These are phyloP conservation scores for Hemistola chrysoprasaria DNA, from an alignment of 2,888 invertebrate species.

Conservation along the genomic window DNA sequence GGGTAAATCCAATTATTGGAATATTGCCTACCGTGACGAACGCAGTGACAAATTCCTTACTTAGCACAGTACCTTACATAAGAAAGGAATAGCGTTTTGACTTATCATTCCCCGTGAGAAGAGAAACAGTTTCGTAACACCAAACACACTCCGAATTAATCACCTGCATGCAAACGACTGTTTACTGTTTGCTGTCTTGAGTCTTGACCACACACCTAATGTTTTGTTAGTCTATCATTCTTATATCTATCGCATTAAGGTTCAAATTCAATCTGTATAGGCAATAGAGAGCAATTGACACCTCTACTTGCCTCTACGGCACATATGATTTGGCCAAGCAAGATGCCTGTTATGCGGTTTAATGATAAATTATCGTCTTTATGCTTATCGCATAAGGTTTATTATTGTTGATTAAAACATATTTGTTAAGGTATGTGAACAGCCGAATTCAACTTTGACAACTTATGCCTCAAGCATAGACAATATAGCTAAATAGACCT, in stretches of 20 bases:
- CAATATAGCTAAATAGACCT: too few relatives aligned
- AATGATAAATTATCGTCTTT: slow-evolving; percentile 1
- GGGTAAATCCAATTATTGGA: too few relatives aligned
- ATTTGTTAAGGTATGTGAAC: slow-evolving; percentile 33
- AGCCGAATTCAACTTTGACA: slow-evolving; percentile 51
- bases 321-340: slow-evolving; percentile 45
- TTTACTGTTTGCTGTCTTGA: slow-evolving; percentile 29
- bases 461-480: slow-evolving; percentile 37
- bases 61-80: too few relatives aligned
- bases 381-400: slow-evolving; percentile 16
- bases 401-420: slow-evolving; percentile 11
- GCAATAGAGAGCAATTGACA: slow-evolving; percentile 49
- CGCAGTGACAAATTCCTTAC: too few relatives aligned
- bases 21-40: too few relatives aligned
- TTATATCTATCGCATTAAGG: slow-evolving; percentile 24
- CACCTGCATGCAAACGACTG: slow-evolving; percentile 28
- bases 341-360: slow-evolving; percentile 26
- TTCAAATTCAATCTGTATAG: slow-evolving; percentile 21
- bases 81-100: too few relatives aligned
- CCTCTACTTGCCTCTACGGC: slow-evolving; percentile 42
- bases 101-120: slow-evolving; percentile 28
- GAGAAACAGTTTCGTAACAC: slow-evolving; percentile 28
- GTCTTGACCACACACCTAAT: slow-evolving; percentile 25
- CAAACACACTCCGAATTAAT: slow-evolving; percentile 31
- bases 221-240: slow-evolving; percentile 4